These are phyloP conservation scores for Eurytoma adleriae DNA, from an alignment of 2,888 invertebrate species.

Conservation along the genomic window DNA sequence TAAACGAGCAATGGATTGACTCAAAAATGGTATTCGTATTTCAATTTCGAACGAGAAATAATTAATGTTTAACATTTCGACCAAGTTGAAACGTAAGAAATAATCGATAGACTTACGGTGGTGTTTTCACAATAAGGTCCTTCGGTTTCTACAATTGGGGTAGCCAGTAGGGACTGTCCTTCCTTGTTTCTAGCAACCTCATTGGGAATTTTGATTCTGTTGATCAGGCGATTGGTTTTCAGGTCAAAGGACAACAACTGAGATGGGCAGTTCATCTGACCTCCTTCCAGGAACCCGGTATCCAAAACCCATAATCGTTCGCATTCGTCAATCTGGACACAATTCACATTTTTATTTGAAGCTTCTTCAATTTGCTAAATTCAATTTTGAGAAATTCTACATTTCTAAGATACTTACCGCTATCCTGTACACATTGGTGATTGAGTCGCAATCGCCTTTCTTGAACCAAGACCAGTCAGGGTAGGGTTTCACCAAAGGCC, in stretches of 20 bases:
- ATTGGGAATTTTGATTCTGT: conserved; percentile 60
- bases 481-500: conserved; percentile 79
- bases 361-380: neutral
- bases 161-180: conserved; percentile 58
- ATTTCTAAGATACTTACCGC: conserved; percentile 77
- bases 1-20: too few species aligned
- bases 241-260: conserved; percentile 86
- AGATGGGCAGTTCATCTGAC: conserved; percentile 79
- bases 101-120: conserved; percentile 59
- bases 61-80: too few species aligned
- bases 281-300: conserved; percentile 79
- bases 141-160: conserved; percentile 62
- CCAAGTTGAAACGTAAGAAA: neutral
- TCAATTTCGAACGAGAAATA: too few species aligned
- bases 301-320: conserved; percentile 86
- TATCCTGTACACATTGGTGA: conserved; percentile 86
- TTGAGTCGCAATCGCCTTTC: conserved; percentile 81
- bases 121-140: conserved; percentile 55
- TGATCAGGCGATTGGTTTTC: conserved; percentile 72
- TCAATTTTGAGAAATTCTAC: neutral
- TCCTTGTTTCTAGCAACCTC: conserved; percentile 56
- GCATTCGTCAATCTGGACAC: conserved; percentile 82
- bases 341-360: neutral
- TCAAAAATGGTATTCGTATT: too few species aligned
- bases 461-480: conserved; percentile 81